Percentiles rank a stretch among this genome's conserved stretches.
phyloP scores from a whole-genome alignment of 2,888 invertebrate species.

The Hypercompe scribonia region DNA sequence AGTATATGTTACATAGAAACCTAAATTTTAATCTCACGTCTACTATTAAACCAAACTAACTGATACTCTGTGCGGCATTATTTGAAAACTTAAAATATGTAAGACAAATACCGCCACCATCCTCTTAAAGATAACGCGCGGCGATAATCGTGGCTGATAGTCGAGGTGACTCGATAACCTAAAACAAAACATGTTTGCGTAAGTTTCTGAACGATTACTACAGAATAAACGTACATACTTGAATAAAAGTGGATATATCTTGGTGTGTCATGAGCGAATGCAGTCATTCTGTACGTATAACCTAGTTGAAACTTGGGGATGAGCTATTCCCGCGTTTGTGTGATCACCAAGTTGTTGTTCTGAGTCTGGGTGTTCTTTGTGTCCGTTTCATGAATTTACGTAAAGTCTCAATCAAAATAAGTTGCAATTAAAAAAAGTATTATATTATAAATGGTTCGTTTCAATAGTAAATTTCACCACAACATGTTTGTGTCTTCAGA shows the following conservation, averaged over 20 bases:
- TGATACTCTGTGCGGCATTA: neutral
- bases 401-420: neutral
- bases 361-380: neutral
- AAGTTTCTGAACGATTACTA: conserved; percentile 27
- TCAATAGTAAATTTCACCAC: too few species aligned
- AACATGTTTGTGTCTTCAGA: too few species aligned
- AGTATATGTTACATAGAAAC: neutral
- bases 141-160: conserved; percentile 46
- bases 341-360: neutral
- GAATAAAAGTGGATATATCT: neutral
- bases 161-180: conserved; percentile 46
- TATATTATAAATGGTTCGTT: too few species aligned
- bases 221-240: conserved; percentile 1
- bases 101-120: conserved; percentile 25
- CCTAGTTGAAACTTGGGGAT: neutral
- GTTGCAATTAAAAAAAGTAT: too few species aligned
- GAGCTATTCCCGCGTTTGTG: neutral
- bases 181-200: conserved; percentile 39
- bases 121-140: conserved; percentile 42
- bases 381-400: neutral
- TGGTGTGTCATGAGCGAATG: conserved; percentile 15
- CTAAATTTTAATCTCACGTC: neutral
- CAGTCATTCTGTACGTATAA: neutral
- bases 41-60: neutral
- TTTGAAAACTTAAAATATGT: conserved; percentile 10